Percentiles rank a stretch among this genome's conserved stretches.
Conservation (phyloP, 2,113 vertebrate species). For the Pachypanchax playfairii region DNA sequence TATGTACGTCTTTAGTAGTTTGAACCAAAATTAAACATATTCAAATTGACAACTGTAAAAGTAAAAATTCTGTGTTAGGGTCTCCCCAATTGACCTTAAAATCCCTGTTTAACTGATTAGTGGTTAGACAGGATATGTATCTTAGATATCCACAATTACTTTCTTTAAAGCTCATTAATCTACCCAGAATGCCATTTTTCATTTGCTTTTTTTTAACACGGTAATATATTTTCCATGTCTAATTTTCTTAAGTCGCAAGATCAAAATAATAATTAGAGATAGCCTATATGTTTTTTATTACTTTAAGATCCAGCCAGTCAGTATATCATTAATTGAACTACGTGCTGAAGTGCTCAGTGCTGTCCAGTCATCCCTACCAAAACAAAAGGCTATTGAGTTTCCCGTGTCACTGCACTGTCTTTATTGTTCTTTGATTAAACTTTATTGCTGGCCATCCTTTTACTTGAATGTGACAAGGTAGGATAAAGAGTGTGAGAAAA, state of each 20-base stretch:
- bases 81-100: too few species aligned
- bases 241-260: neutral
- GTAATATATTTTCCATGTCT: neutral
- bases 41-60: too few species aligned
- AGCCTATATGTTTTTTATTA: neutral
- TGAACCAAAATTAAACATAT: too few species aligned
- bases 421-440: conserved; percentile 25
- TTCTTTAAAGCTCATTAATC: too few species aligned
- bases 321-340: conserved; percentile 4
- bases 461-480: conserved; percentile 17
- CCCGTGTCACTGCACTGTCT: conserved; percentile 15
- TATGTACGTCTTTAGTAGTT: too few species aligned
- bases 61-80: too few species aligned
- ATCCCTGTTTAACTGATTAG: too few species aligned
- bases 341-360: neutral
- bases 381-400: neutral
- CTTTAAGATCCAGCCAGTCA: conserved; percentile 1
- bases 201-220: neutral
- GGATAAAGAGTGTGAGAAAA: conserved; percentile 14
- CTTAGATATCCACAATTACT: too few species aligned
- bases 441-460: conserved; percentile 23
- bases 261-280: neutral
- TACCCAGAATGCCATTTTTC: neutral
- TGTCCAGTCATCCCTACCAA: conserved; percentile 16
- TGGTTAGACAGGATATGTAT: too few species aligned